Conservation (phyloP, 2,113 vertebrate genomes). For the Chamaetylas fuelleborni region DNA sequence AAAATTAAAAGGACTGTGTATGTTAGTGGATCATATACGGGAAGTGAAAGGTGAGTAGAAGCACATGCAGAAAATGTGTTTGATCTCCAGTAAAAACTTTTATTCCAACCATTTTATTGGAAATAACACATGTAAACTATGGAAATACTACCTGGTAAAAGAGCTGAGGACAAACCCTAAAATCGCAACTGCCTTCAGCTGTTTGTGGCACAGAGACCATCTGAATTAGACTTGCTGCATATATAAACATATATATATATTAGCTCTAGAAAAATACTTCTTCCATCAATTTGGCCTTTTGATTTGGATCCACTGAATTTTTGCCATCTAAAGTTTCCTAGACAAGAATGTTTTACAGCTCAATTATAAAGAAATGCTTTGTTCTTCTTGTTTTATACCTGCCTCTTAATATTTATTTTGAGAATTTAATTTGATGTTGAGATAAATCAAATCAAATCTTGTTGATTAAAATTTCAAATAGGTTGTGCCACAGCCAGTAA, state of each 20-base stretch:
- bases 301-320: not conserved
- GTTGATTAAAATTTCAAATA: not conserved
- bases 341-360: not conserved
- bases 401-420: not conserved
- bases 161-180: conserved; percentile 24
- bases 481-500: not conserved
- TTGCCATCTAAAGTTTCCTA: not conserved
- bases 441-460: not conserved
- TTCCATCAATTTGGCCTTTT: not conserved
- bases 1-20: not conserved
- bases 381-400: not conserved
- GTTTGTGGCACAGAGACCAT: not conserved
- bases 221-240: not conserved
- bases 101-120: not conserved
- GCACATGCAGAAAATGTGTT: not conserved
- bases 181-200: not conserved
- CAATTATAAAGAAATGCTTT: not conserved
- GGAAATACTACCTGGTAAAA: conserved; percentile 17
- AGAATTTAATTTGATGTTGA: not conserved
- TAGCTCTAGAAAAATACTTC: not conserved
- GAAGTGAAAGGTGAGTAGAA: not conserved
- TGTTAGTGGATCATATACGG: not conserved
- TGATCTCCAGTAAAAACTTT: not conserved
- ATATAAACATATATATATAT: no score
- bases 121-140: not conserved